A percentile compares a stretch with the other conserved stretches of the same genome.
These are phyloP conservation scores for Phalacrocorax pelagicus DNA, from an alignment of 2,113 vertebrate species.

Conservation along the genomic window DNA sequence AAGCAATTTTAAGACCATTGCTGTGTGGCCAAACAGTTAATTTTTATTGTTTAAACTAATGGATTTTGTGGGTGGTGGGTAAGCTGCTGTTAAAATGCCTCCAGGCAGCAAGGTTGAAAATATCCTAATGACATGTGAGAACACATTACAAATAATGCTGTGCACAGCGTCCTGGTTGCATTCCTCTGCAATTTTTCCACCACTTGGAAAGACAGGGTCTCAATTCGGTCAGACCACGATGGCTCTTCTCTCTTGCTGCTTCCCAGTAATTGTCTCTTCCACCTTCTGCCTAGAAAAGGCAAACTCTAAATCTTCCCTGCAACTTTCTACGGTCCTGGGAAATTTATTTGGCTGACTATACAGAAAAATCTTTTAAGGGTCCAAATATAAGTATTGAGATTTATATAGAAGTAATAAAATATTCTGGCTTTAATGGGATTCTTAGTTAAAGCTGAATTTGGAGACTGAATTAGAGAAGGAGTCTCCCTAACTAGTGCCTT, in stretches of 20 bases:
- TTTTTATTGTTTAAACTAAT: conserved; percentile 60
- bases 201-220: neutral
- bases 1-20: conserved; percentile 3
- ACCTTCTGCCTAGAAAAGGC: neutral
- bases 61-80: conserved; percentile 30
- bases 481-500: neutral
- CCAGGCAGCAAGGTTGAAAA: conserved; percentile 21
- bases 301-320: neutral
- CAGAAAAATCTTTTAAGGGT: neutral
- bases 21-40: neutral
- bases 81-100: conserved; percentile 53
- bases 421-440: neutral
- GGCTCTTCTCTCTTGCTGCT: neutral
- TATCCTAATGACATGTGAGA: conserved; percentile 7
- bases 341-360: neutral
- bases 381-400: neutral
- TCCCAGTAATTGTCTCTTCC: neutral
- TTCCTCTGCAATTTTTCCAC: neutral
- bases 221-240: neutral
- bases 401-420: neutral
- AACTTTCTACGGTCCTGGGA: neutral
- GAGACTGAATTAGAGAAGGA: neutral
- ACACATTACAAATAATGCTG: neutral
- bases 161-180: neutral
- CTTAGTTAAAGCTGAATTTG: neutral